These are phyloP conservation scores for Drosophila simulans DNA, from an alignment of 1,140 invertebrate genomes.

Conservation along the genomic window DNA sequence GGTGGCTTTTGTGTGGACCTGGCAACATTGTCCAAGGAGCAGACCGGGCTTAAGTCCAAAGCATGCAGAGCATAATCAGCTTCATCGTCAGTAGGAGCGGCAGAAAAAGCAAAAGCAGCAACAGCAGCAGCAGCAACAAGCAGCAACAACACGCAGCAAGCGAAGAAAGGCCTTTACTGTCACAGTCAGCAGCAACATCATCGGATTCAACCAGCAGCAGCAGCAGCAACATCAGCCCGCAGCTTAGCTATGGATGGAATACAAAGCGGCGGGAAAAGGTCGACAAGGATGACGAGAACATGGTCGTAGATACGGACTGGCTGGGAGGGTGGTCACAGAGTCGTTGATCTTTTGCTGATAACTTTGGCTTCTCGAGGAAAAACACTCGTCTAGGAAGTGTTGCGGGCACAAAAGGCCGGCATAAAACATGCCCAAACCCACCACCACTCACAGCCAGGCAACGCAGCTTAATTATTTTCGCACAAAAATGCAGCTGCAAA, in stretches of 20 bases:
- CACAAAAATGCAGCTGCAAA: constrained; percentile 18
- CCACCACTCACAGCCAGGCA: constrained; percentile 1
- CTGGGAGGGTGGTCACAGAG: constrained; percentile 48
- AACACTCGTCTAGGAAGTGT: constrained; percentile 55
- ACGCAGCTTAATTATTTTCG: constrained; percentile 73
- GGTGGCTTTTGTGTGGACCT: constrained; percentile 50
- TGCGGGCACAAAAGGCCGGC: constrained; percentile 42
- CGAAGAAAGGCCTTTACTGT: constrained; percentile 78
- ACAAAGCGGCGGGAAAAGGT: constrained; percentile 64
- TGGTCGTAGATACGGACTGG: constrained; percentile 26
- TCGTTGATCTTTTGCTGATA: constrained; percentile 82
- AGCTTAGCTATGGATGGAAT: constrained; percentile 55
- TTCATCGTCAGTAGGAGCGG: constrained; percentile 66
- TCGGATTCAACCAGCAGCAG: constrained; percentile 17
- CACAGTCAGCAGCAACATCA: constrained; percentile 55
- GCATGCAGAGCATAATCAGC: constrained; percentile 80
- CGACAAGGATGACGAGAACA: constrained; percentile 44
- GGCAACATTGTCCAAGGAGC: constrained; percentile 68
- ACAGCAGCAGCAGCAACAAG: constrained; percentile 41
- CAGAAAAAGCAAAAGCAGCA: constrained; percentile 32
- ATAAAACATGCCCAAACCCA: constrained; percentile 31
- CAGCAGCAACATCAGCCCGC: constrained; percentile 48
- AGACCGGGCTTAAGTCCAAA: constrained; percentile 55
- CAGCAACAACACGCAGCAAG: constrained; percentile 58
- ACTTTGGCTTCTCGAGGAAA: constrained; percentile 71